Evolutionary conservation across 2,888 invertebrate species (phyloP).

Genomic region (Halictus ligatus): DNA sequence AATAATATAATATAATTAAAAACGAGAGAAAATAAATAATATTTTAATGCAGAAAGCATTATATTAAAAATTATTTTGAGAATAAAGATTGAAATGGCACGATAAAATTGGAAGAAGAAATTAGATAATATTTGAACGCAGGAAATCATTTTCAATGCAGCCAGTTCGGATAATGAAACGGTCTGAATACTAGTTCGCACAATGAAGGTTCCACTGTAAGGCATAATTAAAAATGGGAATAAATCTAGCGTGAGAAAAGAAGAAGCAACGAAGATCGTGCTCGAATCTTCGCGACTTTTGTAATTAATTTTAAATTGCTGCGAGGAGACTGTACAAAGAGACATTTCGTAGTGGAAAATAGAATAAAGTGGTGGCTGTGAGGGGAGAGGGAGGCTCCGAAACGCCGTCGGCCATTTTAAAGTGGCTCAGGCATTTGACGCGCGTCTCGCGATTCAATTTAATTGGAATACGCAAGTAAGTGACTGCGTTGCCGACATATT

Average conservation of each 20-base stretch:
- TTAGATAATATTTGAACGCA: not conserved
- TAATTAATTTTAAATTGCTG: slow-evolving; percentile 67
- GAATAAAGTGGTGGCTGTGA: slow-evolving; percentile 16
- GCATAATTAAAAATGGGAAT: slow-evolving; percentile 28
- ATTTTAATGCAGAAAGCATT: not conserved
- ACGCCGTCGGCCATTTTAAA: slow-evolving; percentile 50
- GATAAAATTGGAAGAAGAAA: not conserved
- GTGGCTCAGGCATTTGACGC: slow-evolving; percentile 56
- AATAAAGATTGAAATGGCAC: not conserved
- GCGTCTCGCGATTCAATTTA: slow-evolving; percentile 57
- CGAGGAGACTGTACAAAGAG: slow-evolving; percentile 24
- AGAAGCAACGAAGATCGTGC: slow-evolving; percentile 26
- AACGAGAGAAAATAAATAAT: not conserved
- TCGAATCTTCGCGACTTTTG: slow-evolving; percentile 52
- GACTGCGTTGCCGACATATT: not conserved
- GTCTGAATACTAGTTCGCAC: not conserved
- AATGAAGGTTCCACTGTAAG: not conserved
- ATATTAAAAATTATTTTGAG: not conserved
- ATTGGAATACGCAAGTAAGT: slow-evolving; percentile 47
- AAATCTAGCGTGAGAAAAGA: slow-evolving; percentile 18
- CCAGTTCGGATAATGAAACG: not conserved
- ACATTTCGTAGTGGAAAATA: slow-evolving; percentile 42
- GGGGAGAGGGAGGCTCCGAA: slow-evolving; percentile 19
- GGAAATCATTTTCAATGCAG: not conserved
- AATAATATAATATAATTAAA: not conserved